Base-by-base conservation (phyloP, 2,888 invertebrate species). In the Oxytorus armatus region DNA sequence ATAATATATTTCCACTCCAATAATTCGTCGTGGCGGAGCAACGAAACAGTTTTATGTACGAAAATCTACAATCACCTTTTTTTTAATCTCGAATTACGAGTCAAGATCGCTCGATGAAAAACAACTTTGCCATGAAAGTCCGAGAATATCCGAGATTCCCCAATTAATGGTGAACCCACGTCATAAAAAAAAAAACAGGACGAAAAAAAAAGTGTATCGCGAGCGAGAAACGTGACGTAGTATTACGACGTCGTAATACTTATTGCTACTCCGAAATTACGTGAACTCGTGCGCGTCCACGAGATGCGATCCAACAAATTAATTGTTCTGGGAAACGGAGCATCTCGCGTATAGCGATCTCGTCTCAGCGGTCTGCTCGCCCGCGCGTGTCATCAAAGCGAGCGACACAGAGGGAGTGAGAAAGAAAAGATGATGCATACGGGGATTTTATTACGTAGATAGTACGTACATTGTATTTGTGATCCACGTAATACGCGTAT, bases 361-460 rank as follows among this genome's bases (percentile, higher is more conserved):
- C 53, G 76, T 44, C 21, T 8, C 33, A 11, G 39, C 18, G 44
- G 25, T 39, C 51, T 23, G 10, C 18, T 33, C 68, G 42, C 23
- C 55, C 42, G 11, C 36, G 55, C 14, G 33, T 65, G 47, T 74
- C 61, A 29, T 42, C 39, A 10, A 42, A 29, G 36, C 1, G 63
- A 77, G 49, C 49, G 21, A 49, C 11, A 18, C 29, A 44, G 84
- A 33, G 44, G 25, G 25, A 23, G 44, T 78, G 77, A 57, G 77
- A 84, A 82, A 79, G 81, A 80, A 53, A 78, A 69, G 81, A 85
- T 82, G 82, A 81, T 25, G 10, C 14, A 44, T 25, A 55, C n/a
- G 55, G 18, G 39, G 1, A 29, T 57, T 44, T 16, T 47, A 47
- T 66, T 25, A 57, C 8, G 51, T 68, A 39, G 18, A 18, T 10